Percentiles rank a stretch among this genome's conserved stretches.
Conservation (phyloP, 2,113 vertebrate genomes). For the Antigone vipio region DNA sequence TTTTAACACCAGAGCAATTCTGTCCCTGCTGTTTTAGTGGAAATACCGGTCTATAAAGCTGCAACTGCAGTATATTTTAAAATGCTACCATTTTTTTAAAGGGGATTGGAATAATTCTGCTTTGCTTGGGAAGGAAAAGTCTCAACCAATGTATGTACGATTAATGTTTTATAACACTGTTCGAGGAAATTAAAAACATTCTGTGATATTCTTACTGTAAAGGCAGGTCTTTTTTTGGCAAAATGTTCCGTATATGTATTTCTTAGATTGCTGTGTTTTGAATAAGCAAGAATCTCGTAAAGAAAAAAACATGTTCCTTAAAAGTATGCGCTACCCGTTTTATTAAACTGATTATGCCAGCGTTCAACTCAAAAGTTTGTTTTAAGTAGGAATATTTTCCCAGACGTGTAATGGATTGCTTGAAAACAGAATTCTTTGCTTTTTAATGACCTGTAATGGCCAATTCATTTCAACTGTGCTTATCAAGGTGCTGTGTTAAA, state of each 20-base stretch:
- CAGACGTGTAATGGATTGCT: slow-evolving; percentile 68
- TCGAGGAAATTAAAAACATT: slow-evolving; percentile 75
- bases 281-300: slow-evolving; percentile 72
- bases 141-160: slow-evolving; percentile 23
- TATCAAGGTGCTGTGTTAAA: slow-evolving; percentile 71
- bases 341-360: slow-evolving; percentile 61
- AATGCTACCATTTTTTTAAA: slow-evolving; percentile 33
- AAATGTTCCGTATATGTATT: slow-evolving; percentile 55
- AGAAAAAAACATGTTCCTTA: slow-evolving; percentile 54
- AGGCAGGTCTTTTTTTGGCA: slow-evolving; percentile 39
- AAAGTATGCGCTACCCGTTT: slow-evolving; percentile 52
- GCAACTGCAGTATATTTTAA: slow-evolving; percentile 55
- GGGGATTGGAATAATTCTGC: slow-evolving; percentile 55
- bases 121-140: slow-evolving; percentile 68
- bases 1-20: slow-evolving; percentile 63
- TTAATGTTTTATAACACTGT: slow-evolving; percentile 69
- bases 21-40: slow-evolving; percentile 67
- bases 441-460: slow-evolving; percentile 67
- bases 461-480: slow-evolving; percentile 57
- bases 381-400: slow-evolving; percentile 62
- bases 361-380: slow-evolving; percentile 31
- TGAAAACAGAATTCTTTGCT: slow-evolving; percentile 63
- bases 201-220: slow-evolving; percentile 55
- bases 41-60: slow-evolving; percentile 55
- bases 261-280: slow-evolving; percentile 62